These are phyloP conservation scores for Corythornis leucogaster DNA, from an alignment of 2,797 vertebrate genomes.

Conservation along the genomic window DNA sequence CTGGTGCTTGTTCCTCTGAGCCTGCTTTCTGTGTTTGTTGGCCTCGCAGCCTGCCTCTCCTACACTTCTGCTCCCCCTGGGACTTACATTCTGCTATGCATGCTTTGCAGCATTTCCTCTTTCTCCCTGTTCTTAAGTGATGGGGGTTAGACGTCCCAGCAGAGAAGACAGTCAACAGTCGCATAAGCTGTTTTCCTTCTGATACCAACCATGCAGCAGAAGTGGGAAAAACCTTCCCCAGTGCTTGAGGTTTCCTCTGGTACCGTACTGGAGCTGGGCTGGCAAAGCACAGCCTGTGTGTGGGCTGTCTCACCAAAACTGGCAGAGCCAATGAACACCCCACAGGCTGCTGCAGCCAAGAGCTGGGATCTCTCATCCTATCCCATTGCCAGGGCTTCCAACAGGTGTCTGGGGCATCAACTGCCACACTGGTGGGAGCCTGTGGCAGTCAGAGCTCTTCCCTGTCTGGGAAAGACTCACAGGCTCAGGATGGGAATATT, in stretches of 20 bases:
- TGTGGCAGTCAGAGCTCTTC: not conserved
- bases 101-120: not conserved
- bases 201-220: accelerated
- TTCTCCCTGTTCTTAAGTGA: accelerated
- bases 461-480: not conserved
- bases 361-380: not conserved
- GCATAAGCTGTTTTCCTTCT: accelerated
- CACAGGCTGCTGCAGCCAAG: not conserved
- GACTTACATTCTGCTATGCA: accelerated
- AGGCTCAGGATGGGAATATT: not conserved
- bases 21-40: not conserved
- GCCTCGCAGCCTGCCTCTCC: accelerated
- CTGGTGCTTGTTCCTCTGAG: not conserved
- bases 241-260: not conserved
- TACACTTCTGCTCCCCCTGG: not conserved
- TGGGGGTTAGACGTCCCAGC: accelerated
- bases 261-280: not conserved
- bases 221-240: not conserved
- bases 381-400: not conserved
- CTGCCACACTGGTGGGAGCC: not conserved
- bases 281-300: not conserved
- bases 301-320: not conserved
- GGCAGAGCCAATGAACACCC: not conserved
- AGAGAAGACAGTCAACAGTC: not conserved
- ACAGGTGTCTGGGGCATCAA: accelerated